phyloP scores from a whole-genome alignment of 2,888 invertebrate genomes.

The Sarcophaga rosellei region DNA sequence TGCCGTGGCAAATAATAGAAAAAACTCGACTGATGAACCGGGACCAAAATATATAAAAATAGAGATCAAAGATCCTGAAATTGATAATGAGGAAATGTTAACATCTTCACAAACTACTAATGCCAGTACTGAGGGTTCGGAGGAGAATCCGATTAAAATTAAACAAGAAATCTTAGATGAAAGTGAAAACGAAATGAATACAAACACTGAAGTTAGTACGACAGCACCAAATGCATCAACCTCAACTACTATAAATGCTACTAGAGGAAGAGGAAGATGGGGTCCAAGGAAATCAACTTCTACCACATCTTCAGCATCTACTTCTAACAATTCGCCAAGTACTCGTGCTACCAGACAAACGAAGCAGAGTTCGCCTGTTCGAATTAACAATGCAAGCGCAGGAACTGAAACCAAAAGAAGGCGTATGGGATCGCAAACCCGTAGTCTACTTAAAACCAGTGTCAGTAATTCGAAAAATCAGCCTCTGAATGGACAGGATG shows the following conservation, averaged over 20 bases:
- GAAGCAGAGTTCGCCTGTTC: constrained; percentile 73
- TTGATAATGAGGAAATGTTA: constrained; percentile 55
- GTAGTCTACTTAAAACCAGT: constrained; percentile 62
- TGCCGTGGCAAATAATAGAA: constrained; percentile 28
- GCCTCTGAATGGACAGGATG: constrained; percentile 70
- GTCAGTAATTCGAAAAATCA: constrained; percentile 32
- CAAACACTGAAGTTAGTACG: constrained; percentile 55
- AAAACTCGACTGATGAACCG: constrained; percentile 68
- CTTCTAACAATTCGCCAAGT: constrained; percentile 69
- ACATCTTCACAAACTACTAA: constrained; percentile 57
- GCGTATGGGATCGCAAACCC: constrained; percentile 67
- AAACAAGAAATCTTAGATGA: constrained; percentile 76
- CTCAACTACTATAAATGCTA: constrained; percentile 41
- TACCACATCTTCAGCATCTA: constrained; percentile 62
- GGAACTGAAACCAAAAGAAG: constrained; percentile 67
- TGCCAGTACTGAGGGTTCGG: constrained; percentile 53
- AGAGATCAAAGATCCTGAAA: constrained; percentile 70
- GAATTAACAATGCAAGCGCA: constrained; percentile 50
- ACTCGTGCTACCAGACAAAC: constrained; percentile 75
- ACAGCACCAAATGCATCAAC: constrained; percentile 45
- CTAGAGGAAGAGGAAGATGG: constrained; percentile 72
- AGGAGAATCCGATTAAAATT: constrained; percentile 70
- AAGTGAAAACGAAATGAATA: constrained; percentile 52
- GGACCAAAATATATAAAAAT: constrained; percentile 74
- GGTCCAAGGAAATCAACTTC: constrained; percentile 67